These are phyloP conservation scores for Agonopterix arenella DNA, from an alignment of 2,888 invertebrate genomes.

Conservation along the genomic window DNA sequence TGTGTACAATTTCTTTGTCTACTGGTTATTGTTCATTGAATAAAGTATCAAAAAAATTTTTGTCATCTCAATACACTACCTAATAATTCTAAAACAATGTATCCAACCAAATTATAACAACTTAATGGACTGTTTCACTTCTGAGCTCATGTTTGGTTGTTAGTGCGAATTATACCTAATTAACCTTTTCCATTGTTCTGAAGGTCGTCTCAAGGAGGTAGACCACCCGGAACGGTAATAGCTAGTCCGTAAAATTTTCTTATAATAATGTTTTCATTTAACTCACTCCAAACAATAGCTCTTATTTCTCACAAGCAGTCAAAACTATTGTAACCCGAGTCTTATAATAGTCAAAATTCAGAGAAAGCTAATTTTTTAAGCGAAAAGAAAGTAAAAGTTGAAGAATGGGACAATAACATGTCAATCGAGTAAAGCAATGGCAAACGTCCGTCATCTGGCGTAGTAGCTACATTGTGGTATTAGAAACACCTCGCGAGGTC, in stretches of 20 bases:
- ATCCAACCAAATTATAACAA: too few species aligned
- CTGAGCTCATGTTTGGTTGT: too few species aligned
- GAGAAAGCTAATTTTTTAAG: too few species aligned
- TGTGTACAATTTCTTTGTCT: too few species aligned
- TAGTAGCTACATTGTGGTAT: conserved; percentile 3
- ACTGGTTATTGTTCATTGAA: too few species aligned
- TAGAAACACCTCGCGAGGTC: too few species aligned
- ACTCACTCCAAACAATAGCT: conserved; percentile 16
- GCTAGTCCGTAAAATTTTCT: conserved; percentile 22
- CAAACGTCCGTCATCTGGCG: conserved; percentile 5
- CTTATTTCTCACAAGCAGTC: conserved; percentile 13
- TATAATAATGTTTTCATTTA: conserved; percentile 23
- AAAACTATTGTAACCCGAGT: conserved; percentile 2
- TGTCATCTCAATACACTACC: too few species aligned
- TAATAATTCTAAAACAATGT: too few species aligned
- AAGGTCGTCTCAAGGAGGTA: conserved; percentile 42
- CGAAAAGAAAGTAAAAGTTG: too few species aligned
- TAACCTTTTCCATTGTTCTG: conserved; percentile 28
- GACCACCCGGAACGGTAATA: conserved; percentile 34
- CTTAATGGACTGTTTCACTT: too few species aligned
- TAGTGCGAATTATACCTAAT: background rate
- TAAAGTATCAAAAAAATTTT: too few species aligned
- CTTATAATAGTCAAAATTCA: too few species aligned
- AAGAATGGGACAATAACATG: conserved; percentile 7
- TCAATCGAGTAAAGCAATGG: background rate